Percentiles rank a stretch among this genome's conserved stretches.
These are phyloP conservation scores for Amblyopsis hoosieri DNA, from an alignment of 2,797 vertebrate genomes.

Conservation along the genomic window DNA sequence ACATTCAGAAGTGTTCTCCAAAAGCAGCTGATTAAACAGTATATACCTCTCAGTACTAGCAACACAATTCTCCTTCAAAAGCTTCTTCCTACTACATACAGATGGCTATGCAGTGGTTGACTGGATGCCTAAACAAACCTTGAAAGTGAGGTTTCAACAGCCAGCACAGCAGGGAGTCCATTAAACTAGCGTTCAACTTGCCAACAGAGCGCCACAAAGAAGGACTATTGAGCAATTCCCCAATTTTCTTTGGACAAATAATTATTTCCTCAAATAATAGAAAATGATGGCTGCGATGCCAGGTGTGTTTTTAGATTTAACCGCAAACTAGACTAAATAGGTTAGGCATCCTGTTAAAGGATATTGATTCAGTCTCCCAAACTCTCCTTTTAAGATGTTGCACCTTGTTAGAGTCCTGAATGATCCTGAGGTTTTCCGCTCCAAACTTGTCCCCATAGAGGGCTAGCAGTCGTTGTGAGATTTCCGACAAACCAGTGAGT, in stretches of 20 bases:
- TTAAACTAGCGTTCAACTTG: background rate
- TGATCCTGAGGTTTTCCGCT: conserved; percentile 90
- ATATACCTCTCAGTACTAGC: background rate
- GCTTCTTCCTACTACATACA: background rate
- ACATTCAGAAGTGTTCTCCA: conserved; percentile 1
- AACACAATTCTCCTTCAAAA: background rate
- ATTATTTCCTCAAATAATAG: conserved; percentile 27
- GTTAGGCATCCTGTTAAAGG: background rate
- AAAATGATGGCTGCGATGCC: background rate
- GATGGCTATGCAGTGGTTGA: background rate
- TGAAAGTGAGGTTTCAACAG: background rate
- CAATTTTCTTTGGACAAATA: background rate
- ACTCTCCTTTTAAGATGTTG: background rate
- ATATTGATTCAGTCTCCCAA: background rate
- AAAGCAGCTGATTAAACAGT: background rate
- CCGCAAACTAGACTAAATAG: background rate
- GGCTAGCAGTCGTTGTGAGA: conserved; percentile 90
- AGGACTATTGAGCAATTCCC: conserved; percentile 7
- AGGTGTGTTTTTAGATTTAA: conserved; percentile 7
- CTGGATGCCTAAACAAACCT: background rate
- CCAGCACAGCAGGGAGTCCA: background rate
- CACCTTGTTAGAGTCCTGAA: conserved; percentile 98
- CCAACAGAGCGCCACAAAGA: background rate
- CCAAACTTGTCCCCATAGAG: conserved; percentile 98
- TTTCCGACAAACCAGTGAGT: conserved; percentile 93